Evolutionary conservation across 37 sponge, comb jelly and placozoan genomes (phyloP), one percentile per base, ranked within the genome.

Genomic region (Agelas oroides): DNA sequence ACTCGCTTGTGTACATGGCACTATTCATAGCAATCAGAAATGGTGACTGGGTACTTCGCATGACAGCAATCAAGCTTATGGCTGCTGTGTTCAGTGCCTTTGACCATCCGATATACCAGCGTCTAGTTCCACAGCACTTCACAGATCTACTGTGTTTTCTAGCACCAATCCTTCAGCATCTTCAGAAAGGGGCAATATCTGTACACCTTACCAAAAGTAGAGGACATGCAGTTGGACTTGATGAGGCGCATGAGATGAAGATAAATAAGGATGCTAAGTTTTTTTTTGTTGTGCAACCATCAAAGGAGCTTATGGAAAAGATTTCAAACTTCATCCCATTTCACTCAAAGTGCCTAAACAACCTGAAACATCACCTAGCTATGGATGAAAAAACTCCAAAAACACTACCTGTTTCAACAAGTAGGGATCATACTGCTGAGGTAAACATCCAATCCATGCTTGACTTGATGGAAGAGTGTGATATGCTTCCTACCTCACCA

Each of bases 231-330:
- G 78, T 77, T 21, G 63, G 33, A 34, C 20, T 77, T 13, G 78
- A 77, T 38, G 78, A 77, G 40, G 5, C 13, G 2, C 62, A 61
- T 61, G 62, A 61, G 18, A 76, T 76, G 77, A 71, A 71, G 53
- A 71, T 71, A 35, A 74, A 74, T 25, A 41, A 53, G 8, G 75
- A 74, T 46, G 24, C 40, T 12, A 77, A 77, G 12, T 12, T 60
- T 13, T n/a, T n/a, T n/a, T 32, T 63, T 36, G 39, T 77, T 5
- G 64, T 77, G 8, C 61, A 19, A 13, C 78, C 78, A 8, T 11
- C 6, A 8, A 5, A 3, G 5, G 34, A 69, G 5, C 2, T 3
- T 6, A 69, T 69, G 70, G 35, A 69, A 69, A 2, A 20, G 8
- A 2, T 69, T 2, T 20, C 36, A 30, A 69, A 69, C 28, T 16